Percentiles rank a stretch among this genome's conserved stretches.
Evolutionary conservation across 2,113 vertebrate species (phyloP).

Genomic region (Scortum barcoo): DNA sequence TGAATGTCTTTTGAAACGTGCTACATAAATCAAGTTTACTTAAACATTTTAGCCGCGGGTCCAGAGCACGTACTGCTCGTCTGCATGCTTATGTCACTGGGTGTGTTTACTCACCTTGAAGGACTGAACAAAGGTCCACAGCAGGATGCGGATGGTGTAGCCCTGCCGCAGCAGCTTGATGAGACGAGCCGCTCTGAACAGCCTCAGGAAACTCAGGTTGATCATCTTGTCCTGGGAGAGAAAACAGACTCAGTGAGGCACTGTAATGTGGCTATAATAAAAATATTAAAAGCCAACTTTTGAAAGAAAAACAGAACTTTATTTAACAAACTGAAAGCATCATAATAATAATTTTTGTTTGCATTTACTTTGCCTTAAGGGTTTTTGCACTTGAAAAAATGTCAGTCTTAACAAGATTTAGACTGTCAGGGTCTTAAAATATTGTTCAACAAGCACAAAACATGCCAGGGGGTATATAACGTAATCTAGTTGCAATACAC

Average conservation of each 20-base stretch:
- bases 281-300: not conserved
- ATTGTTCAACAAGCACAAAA: not conserved
- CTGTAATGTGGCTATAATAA: not conserved
- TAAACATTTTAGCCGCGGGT: not conserved
- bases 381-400: not conserved
- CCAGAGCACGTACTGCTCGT: not conserved
- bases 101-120: constrained; percentile 89
- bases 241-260: not conserved
- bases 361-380: not conserved
- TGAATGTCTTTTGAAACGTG: not conserved
- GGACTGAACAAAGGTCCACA: constrained; percentile 99
- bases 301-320: not conserved
- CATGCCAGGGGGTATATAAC: not conserved
- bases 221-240: constrained; percentile 93
- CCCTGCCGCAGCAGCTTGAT: constrained; percentile 98
- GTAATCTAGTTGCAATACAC: not conserved
- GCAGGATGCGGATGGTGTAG: constrained; percentile 98
- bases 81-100: not conserved
- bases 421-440: not conserved
- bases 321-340: not conserved
- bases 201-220: constrained; percentile 96
- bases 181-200: constrained; percentile 95
- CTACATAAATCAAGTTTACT: not conserved
- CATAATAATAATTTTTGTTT: not conserved
- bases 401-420: not conserved